Base-by-base conservation (phyloP, 2,888 invertebrate species). In the Baronia brevicornis region DNA sequence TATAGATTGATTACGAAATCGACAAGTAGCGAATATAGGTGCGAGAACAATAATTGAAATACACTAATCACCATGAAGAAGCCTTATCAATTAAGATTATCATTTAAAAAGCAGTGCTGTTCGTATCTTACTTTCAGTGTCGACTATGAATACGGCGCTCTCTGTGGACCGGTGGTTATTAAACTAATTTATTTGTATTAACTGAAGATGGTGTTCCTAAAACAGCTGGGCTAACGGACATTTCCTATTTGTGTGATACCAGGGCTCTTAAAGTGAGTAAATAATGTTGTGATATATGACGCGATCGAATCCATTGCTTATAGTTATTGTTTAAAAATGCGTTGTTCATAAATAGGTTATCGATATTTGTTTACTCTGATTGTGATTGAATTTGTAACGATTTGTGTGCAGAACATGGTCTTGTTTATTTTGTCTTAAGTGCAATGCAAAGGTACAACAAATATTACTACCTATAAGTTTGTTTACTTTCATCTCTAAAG, bases 31-130 rank as follows among this genome's bases (percentile, higher is more conserved):
- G 27, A 31, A 36, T 23, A 29, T 37, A 36, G 28, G 28, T 36
- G 44, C 50, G 51, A 31, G 22, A 31, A 36, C 31, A 19, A 28
- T 65, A 64, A 65, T 62, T 63, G 60, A 57, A 66, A 62, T 55
- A n/a, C 56, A 61, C 54, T 77, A 79, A 79, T 79, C 70, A 54
- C 51, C 59, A 46, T 42, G 55, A 59, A 54, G 51, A 44, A 46
- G 49, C 52, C 68, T 80, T 80, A 80, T 80, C 82, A 69, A 63
- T 54, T 64, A 65, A 68, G 77, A 80, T 78, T 73, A 77, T 75
- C 75, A 58, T 60, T 73, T 80, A 75, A 72, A 75, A 80, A 72
- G 70, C 64, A 53, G 58, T 53, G 58, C 48, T 61, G 50, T 61
- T 70, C 60, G 60, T 70, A 71, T 64, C 52, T 61, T 60, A 54